Percentiles rank a stretch among this genome's conserved stretches.
Conservation (phyloP, 2,797 vertebrate species). For the Tympanoctomys barrerae region DNA sequence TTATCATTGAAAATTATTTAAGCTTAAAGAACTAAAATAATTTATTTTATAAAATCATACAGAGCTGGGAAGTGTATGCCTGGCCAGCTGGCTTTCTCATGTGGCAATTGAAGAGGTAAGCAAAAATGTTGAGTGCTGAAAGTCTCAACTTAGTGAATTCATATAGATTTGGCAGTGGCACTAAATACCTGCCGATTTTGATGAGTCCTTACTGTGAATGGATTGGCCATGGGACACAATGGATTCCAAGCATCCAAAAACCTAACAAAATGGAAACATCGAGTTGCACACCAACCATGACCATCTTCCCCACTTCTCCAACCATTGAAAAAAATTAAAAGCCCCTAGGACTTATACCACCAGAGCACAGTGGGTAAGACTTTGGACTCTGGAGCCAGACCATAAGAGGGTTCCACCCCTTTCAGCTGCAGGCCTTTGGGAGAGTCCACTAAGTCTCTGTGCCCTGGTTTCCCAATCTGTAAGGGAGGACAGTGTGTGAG, state of each 20-base stretch:
- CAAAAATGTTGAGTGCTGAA: conserved; percentile 34
- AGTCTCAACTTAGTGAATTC: conserved; percentile 64
- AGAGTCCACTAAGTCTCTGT: neutral
- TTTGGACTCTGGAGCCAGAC: neutral
- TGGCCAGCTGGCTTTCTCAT: conserved; percentile 57
- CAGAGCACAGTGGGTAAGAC: neutral
- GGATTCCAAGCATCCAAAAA: conserved; percentile 50
- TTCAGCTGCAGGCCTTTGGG: neutral
- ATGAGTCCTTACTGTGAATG: conserved; percentile 19
- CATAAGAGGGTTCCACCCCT: neutral
- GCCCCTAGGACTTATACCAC: neutral
- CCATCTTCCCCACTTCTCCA: neutral
- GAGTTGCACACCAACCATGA: neutral
- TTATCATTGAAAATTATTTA: conserved; percentile 78
- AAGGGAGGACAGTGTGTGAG: neutral
- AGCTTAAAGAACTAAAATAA: conserved; percentile 74
- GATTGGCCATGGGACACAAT: conserved; percentile 49
- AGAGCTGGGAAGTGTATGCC: conserved; percentile 45
- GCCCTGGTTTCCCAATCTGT: neutral
- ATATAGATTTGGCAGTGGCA: conserved; percentile 12
- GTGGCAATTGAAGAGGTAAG: conserved; percentile 65
- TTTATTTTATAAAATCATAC: conserved; percentile 70
- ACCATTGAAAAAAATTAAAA: neutral
- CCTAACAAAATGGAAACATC: conserved; percentile 57
- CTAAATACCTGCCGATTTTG: conserved; percentile 20